Evolutionary conservation across 1,140 invertebrate species (phyloP), one percentile per base, ranked within the genome.

Genomic region (Anoplolepis gracilipes): DNA sequence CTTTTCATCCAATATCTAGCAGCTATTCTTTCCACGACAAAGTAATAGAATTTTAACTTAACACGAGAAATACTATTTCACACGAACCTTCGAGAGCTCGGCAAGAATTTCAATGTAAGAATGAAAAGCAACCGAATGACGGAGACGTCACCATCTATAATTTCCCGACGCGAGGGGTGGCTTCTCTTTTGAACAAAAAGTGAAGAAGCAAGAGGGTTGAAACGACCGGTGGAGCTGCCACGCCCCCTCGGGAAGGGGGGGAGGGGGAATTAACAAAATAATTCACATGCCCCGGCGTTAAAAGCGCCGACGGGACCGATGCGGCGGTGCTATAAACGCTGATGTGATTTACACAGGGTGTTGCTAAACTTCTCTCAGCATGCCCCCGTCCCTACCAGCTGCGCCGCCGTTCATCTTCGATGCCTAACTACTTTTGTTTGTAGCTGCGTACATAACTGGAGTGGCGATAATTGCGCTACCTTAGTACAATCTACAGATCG

Each of bases 201-300:
- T 19, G 30, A n/a, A 6, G 30, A 36, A 19, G 30, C 42, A 39
- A 84, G 46, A 11, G 42, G 69, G 28, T 13, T n/a, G 57, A 22
- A 57, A 28, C 65, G 30, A 46, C 25, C 69, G 57, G 76, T 73
- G 70, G 70, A 59, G 33, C 78, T 13, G 65, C 16, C 53, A 36
- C 30, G 28, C 28, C n/a, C n/a, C n/a, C n/a, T n/a, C n/a, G n/a
- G n/a, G n/a, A n/a, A n/a, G n/a, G n/a, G n/a, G n/a, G n/a, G n/a
- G n/a, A n/a, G 39, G 65, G 87, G 77, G 85, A 87, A 87, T 89
- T 87, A 89, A 87, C 86, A 87, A 89, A 85, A 89, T 89, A 89
- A 89, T 89, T 89, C 82, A 89, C 87, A 87, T 87, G 81, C 81
- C 81, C 65, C 62, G 67, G 77, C 62, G 64, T 87, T 84, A 84